Evolutionary conservation across 1,140 invertebrate species (phyloP).

Genomic region (Drosophila paulistorum): DNA sequence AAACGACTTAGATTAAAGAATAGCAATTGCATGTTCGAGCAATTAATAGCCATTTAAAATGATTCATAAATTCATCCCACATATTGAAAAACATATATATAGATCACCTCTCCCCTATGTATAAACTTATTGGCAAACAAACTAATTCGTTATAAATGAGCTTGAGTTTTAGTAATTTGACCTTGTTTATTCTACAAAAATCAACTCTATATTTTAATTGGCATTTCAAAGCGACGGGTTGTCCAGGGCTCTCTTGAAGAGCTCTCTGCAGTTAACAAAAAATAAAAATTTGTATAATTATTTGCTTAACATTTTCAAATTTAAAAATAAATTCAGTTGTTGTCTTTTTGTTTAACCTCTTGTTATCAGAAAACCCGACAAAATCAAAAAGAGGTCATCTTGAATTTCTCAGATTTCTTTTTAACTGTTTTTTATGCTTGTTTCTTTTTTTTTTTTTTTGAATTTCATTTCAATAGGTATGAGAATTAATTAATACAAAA

Average conservation of each 20-base stretch:
- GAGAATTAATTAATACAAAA: conserved; percentile 65
- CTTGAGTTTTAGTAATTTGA: conserved; percentile 30
- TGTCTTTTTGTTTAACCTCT: conserved; percentile 30
- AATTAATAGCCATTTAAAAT: conserved; percentile 3
- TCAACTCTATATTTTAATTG: not conserved
- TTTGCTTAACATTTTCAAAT: conserved; percentile 13
- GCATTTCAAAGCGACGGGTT: conserved; percentile 27
- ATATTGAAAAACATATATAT: conserved; percentile 13
- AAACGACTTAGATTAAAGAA: no score
- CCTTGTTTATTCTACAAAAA: conserved; percentile 35
- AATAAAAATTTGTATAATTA: not conserved
- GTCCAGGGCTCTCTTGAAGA: conserved; percentile 3
- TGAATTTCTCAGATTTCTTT: conserved; percentile 55
- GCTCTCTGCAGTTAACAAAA: not conserved
- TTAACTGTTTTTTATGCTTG: conserved; percentile 44
- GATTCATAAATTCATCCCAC: conserved; percentile 42
- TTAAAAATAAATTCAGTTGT: not conserved
- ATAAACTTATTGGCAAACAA: not conserved
- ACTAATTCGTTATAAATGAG: conserved; percentile 46
- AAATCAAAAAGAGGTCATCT: conserved; percentile 50
- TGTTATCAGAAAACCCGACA: conserved; percentile 26
- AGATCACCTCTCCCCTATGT: conserved; percentile 37
- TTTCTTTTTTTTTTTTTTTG: conserved; percentile 24
- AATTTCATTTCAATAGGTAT: conserved; percentile 42
- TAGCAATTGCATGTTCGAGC: not conserved